phyloP scores from a whole-genome alignment of 2,797 vertebrate genomes.

The Rhinoraja longicauda region DNA sequence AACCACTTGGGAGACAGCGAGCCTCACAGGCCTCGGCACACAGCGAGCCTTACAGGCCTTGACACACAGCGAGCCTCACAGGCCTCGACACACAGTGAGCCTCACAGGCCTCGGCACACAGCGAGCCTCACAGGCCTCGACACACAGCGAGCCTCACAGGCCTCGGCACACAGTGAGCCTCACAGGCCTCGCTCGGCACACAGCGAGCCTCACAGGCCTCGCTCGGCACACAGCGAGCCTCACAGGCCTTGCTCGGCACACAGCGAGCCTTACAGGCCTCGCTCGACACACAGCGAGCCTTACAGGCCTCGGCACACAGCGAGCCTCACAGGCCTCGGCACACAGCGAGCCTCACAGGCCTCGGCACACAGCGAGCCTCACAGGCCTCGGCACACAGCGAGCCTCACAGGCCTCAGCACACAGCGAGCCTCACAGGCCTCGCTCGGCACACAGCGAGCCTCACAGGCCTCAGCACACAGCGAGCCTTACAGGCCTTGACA shows the following conservation, averaged over 20 bases:
- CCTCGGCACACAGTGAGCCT: neutral
- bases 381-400: too few relatives aligned
- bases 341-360: neutral
- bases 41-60: too few relatives aligned
- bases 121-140: neutral
- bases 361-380: neutral
- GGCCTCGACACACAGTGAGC: too few relatives aligned
- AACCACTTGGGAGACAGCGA: neutral
- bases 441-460: neutral
- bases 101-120: too few relatives aligned
- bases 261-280: neutral
- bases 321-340: too few relatives aligned
- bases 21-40: neutral
- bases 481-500: too few relatives aligned
- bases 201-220: neutral
- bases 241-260: too few relatives aligned
- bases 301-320: too few relatives aligned
- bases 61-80: neutral
- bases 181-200: too few relatives aligned
- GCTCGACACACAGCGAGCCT: neutral
- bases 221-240: neutral
- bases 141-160: neutral
- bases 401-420: too few relatives aligned
- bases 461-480: too few relatives aligned
- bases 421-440: neutral